Evolutionary conservation across 2,113 vertebrate species (phyloP).

Genomic region (Cairina moschata): DNA sequence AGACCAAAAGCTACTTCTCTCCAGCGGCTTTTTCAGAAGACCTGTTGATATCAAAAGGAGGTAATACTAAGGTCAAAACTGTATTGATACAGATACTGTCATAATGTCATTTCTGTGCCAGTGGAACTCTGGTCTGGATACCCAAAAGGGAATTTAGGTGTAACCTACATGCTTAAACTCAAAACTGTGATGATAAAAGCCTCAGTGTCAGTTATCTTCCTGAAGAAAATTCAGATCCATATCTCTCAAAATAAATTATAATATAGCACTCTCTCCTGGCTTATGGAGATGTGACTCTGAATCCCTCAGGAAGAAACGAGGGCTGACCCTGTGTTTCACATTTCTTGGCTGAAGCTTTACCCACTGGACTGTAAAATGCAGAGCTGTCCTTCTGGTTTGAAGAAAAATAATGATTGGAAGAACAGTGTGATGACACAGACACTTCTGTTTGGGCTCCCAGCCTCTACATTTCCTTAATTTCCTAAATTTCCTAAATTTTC

Average conservation of each 20-base stretch:
- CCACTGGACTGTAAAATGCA: neutral
- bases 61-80: neutral
- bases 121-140: neutral
- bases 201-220: neutral
- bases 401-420: neutral
- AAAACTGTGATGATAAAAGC: neutral
- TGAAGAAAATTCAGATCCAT: fast-evolving
- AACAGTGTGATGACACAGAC: neutral
- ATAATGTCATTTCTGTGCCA: neutral
- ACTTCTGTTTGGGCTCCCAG: neutral
- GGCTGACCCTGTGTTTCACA: neutral
- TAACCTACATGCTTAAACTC: neutral
- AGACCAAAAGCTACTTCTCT: neutral
- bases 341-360: neutral
- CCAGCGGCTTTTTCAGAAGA: neutral
- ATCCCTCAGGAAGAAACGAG: neutral
- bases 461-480: neutral
- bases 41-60: neutral
- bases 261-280: neutral
- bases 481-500: no score
- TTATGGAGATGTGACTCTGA: neutral
- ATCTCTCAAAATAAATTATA: neutral
- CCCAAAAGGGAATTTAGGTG: neutral
- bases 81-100: neutral
- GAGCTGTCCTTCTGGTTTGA: neutral